A percentile compares a stretch with the other conserved stretches of the same genome.
Evolutionary conservation across 2,888 invertebrate genomes (phyloP).

Genomic region (Erpobdella octoculata): DNA sequence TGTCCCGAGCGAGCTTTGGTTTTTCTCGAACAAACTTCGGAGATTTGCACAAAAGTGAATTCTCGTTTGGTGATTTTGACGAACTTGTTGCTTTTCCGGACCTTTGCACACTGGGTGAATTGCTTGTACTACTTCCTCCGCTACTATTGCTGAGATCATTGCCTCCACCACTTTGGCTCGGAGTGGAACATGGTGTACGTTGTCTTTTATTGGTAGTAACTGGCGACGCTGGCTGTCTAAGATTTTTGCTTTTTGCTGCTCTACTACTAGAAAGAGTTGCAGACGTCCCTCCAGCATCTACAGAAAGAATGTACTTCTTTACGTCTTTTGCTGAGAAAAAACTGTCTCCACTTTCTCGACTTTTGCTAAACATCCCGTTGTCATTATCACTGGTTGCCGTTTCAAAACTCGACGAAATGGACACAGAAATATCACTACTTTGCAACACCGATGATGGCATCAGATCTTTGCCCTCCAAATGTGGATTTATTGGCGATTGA

Average conservation of each 20-base stretch:
- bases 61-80: not conserved
- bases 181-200: not conserved
- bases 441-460: not conserved
- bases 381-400: not conserved
- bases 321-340: not conserved
- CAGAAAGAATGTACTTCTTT: constrained; percentile 4
- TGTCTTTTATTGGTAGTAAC: not conserved
- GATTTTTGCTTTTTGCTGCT: not conserved
- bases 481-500: constrained; percentile 14
- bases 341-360: not conserved
- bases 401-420: not conserved
- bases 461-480: not conserved
- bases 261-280: not conserved
- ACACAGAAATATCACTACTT: not conserved
- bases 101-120: constrained; percentile 14
- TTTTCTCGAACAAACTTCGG: not conserved
- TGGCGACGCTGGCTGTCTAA: not conserved
- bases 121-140: constrained; percentile 17
- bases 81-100: constrained; percentile 1
- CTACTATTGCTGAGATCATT: constrained; percentile 7
- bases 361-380: not conserved
- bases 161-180: not conserved
- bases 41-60: not conserved
- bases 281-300: not conserved
- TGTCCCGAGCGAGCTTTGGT: not conserved